Base-by-base conservation (phyloP, 2,888 invertebrate genomes). In the Ypsolopha sequella region DNA sequence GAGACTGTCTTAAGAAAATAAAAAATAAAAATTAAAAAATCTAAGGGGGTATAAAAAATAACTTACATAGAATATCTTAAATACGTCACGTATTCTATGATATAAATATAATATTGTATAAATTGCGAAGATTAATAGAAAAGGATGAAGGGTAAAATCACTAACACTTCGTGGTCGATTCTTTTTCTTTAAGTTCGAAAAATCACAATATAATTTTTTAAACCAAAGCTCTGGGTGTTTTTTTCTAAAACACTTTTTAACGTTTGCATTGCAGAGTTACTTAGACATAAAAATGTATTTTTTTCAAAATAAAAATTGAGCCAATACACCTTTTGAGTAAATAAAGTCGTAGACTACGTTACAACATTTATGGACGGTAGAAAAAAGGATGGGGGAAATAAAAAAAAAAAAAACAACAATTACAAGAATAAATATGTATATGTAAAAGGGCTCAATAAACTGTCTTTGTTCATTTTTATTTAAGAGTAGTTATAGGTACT, bases 341-440 rank as follows among this genome's bases (percentile, higher is more conserved):
- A 55, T 47, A 53, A 55, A 57, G 53, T 41, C 39, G 48, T 10
- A 51, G 46, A 52, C 57, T 60, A 63, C 53, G 47, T 54, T 69
- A 84, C 81, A 77, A 84, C 82, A 84, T 64, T 70, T 62, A 81
- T 84, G 84, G 84, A 84, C 84, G 84, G 84, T 80, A 70, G 77
- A 79, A 81, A 79, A 70, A 66, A 68, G 58, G 60, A 58, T 55
- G 59, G 62, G 59, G 56, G 57, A 54, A 53, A 53, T n/a, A n/a
- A 61, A 50, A 13, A 14, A 4, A 4, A 13, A 44, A 13, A 6
- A 44, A 14, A 44, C 9, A 6, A 9, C 11, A 39, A 11, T n/a
- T 39, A 39, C 9, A 39, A 6, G 39, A 36, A 24, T 3, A 24
- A 1, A 48, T 11, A 24, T 36, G 48, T 38, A 48, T 46, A 46